These are phyloP conservation scores for Anoura caudifer DNA, from an alignment of 2,113 vertebrate genomes.

Conservation along the genomic window DNA sequence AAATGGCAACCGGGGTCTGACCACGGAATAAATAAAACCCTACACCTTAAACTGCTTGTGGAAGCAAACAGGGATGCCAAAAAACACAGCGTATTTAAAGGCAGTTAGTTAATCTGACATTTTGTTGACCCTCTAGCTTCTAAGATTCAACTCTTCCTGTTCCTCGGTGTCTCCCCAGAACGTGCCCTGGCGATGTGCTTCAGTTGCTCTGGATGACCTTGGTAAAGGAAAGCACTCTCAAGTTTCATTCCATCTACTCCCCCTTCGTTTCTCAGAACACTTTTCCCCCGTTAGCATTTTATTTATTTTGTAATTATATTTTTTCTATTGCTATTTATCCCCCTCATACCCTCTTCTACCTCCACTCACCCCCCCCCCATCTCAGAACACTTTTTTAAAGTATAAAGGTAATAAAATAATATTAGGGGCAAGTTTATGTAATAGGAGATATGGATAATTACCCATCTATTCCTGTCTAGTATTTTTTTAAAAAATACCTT, in stretches of 20 bases:
- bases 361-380: too few relatives aligned
- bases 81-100: background rate
- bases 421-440: background rate
- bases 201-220: too few relatives aligned
- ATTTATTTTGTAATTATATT: too few relatives aligned
- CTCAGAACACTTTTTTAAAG: background rate
- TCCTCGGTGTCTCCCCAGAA: too few relatives aligned
- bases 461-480: background rate
- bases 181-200: too few relatives aligned
- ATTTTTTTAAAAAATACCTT: background rate
- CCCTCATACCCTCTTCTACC: too few relatives aligned
- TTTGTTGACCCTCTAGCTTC: background rate
- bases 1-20: background rate
- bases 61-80: background rate
- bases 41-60: background rate
- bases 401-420: background rate
- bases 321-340: too few relatives aligned
- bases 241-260: too few relatives aligned
- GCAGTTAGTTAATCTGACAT: background rate
- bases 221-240: too few relatives aligned
- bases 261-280: too few relatives aligned
- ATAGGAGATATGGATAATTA: background rate
- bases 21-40: background rate
- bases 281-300: too few relatives aligned
- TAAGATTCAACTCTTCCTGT: too few relatives aligned